Evolutionary conservation across 1,140 invertebrate genomes (phyloP), one percentile per base, ranked within the genome.

Genomic region (Drosophila aff.): DNA sequence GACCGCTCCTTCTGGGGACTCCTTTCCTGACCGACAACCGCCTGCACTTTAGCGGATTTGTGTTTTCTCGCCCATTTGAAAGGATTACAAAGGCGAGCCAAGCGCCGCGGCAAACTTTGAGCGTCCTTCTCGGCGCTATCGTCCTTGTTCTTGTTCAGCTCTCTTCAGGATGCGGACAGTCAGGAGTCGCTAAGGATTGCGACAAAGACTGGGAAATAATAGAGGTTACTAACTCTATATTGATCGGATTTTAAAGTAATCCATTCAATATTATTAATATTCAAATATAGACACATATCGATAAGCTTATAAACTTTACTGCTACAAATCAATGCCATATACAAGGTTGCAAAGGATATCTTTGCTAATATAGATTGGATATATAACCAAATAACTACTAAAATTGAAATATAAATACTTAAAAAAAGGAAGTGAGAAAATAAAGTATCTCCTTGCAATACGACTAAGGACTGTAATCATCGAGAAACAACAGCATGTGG

Each of bases 41-140:
- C 75, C 82, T 87, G 83, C 83, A 87, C 84, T 87, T 87, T 87
- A 82, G 80, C 83, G 83, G 83, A 87, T 87, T 87, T 87, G 83
- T 87, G 83, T 87, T 87, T 87, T 87, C 84, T 87, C 84, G 82
- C 83, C 83, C 83, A 87, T 87, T 87, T 87, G 84, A 80, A 83
- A 75, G 83, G 83, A 87, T 87, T 87, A 87, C 79, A 86, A 82
- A 69, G 67, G 76, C 83, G 76, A 62, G 58, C 46, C 63, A 69
- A 78, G 62, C 82, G 67, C 66, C 66, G 66, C 41, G 65, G 71
- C 50, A 76, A 86, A 73, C 67, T 55, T 60, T 53, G 11, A 13
- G 38, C 38, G 58, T 44, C 40, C 63, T 63, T 62, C 11, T 21
- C 3, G 38, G 21, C 16, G 36, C 38, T 40, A 57, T 26, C 21